Conservation (phyloP, 2,888 invertebrate species). For the Smittia sp. region DNA sequence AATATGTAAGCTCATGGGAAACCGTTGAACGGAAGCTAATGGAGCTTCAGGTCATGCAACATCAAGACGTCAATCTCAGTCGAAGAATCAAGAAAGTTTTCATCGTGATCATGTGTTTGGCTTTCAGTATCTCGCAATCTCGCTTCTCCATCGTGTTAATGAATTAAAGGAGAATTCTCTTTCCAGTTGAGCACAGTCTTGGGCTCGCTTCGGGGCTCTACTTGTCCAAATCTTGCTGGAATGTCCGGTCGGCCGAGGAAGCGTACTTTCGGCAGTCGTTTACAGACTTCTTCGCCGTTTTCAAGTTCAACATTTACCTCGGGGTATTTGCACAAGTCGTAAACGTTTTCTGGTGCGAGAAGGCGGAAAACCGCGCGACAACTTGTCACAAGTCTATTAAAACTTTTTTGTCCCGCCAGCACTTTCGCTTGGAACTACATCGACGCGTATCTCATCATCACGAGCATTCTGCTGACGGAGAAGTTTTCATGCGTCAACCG, state of each 20-base stretch:
- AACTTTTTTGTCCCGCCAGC: conserved; percentile 52
- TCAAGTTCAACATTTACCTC: conserved; percentile 55
- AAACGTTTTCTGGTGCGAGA: conserved; percentile 45
- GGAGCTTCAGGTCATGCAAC: conserved; percentile 24
- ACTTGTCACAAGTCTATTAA: background rate
- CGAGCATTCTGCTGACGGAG: conserved; percentile 55
- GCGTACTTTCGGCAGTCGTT: conserved; percentile 52
- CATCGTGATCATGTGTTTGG: conserved; percentile 26
- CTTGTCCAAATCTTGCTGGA: conserved; percentile 54
- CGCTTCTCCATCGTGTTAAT: too few species aligned
- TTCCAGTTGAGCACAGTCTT: conserved; percentile 61
- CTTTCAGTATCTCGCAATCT: conserved; percentile 19
- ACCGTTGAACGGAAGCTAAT: conserved; percentile 17
- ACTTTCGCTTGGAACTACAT: conserved; percentile 69
- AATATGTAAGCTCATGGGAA: conserved; percentile 31
- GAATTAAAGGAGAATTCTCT: conserved; percentile 39
- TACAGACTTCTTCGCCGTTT: conserved; percentile 57
- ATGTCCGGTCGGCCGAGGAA: conserved; percentile 46
- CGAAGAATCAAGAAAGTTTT: conserved; percentile 26
- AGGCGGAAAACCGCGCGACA: conserved; percentile 44
- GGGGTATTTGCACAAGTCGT: conserved; percentile 54
- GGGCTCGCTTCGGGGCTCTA: conserved; percentile 60
- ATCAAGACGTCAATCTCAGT: conserved; percentile 23
- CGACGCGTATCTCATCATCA: conserved; percentile 64
- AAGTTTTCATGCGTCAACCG: conserved; percentile 47